Conservation (phyloP, 92 coral and sea anemone genomes). For the Palythoa caribaeorum region DNA sequence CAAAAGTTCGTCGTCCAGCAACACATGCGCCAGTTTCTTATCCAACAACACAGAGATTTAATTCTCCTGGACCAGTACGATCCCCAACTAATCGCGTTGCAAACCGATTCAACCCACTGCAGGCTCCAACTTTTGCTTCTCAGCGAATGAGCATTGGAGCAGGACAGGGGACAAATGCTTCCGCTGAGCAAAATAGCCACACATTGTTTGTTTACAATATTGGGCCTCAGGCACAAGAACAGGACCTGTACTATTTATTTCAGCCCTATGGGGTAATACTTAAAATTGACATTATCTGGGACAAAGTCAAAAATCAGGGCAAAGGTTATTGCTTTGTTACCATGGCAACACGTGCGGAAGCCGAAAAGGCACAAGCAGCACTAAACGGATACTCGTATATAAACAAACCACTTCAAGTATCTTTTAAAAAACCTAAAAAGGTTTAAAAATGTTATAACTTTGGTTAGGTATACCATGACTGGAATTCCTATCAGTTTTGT, state of each 20-base stretch:
- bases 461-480: not conserved
- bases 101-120: constrained; percentile 79
- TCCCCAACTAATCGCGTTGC: constrained; percentile 74
- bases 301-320: constrained; percentile 73
- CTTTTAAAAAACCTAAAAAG: constrained; percentile 72
- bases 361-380: constrained; percentile 74
- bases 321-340: constrained; percentile 91
- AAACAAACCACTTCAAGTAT: constrained; percentile 77
- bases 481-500: not conserved
- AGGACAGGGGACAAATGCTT: constrained; percentile 33
- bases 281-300: constrained; percentile 90
- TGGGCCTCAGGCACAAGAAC: constrained; percentile 72
- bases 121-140: constrained; percentile 57
- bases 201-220: constrained; percentile 83
- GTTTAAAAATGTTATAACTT: not conserved
- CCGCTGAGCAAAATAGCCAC: constrained; percentile 49
- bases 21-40: constrained; percentile 12
- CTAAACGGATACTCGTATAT: constrained; percentile 74
- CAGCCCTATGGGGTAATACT: constrained; percentile 70
- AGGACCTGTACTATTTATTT: constrained; percentile 74
- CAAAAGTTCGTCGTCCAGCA: constrained; percentile 52
- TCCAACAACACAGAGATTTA: constrained; percentile 39
- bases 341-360: constrained; percentile 74
- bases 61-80: constrained; percentile 79
- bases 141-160: constrained; percentile 43